phyloP scores from a whole-genome alignment of 2,113 vertebrate species.

The Pollachius pollachius region DNA sequence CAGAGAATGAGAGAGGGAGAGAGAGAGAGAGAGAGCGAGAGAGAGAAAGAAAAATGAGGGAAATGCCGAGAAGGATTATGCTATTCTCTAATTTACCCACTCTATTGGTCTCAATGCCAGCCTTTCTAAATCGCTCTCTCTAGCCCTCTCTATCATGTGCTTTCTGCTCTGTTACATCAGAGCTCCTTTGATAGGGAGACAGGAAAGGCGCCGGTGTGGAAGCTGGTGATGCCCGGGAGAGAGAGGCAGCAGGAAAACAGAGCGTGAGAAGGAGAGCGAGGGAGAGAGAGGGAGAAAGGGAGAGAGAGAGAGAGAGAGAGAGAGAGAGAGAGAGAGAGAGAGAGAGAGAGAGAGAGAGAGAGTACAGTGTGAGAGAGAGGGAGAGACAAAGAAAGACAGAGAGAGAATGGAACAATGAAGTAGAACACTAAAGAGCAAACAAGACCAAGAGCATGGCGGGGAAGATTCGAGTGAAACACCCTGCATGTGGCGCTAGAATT shows the following conservation, averaged over 20 bases:
- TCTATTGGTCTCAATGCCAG: too few species aligned
- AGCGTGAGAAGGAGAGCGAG: not conserved
- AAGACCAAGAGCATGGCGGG: too few species aligned
- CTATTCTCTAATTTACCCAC: too few species aligned
- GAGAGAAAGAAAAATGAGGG: not conserved
- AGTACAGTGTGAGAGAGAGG: too few species aligned
- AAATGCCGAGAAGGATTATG: too few species aligned
- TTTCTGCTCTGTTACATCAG: conserved; percentile 9
- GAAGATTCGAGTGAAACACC: too few species aligned
- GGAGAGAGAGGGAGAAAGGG: too few species aligned
- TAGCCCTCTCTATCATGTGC: not conserved
- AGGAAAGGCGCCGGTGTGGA: not conserved
- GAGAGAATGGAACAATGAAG: not conserved
- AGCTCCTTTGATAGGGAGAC: not conserved
- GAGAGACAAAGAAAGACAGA: not conserved
- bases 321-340: not conserved
- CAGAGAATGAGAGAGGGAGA: too few species aligned
- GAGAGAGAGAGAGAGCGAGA: not conserved
- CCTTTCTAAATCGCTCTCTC: not conserved
- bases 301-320: not conserved
- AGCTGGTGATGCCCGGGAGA: not conserved
- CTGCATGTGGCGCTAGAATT: not conserved
- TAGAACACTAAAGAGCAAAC: too few species aligned
- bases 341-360: not conserved
- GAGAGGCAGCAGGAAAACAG: not conserved